Evolutionary conservation across 2,888 invertebrate species (phyloP).

Genomic region (Microctonus hyperodae): DNA sequence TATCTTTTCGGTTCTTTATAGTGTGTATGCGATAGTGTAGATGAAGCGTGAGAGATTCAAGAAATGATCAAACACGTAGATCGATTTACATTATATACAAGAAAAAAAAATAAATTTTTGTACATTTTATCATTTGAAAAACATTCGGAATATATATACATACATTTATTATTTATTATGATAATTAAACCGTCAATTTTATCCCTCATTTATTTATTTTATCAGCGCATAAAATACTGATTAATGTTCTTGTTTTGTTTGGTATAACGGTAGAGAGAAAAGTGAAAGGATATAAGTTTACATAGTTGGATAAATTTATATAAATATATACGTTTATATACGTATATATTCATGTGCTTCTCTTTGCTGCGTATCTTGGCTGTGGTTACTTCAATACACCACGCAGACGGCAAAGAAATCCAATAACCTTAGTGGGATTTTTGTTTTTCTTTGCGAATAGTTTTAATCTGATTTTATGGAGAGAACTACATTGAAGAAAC

Average conservation of each 20-base stretch:
- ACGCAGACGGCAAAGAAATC: slow-evolving; percentile 16
- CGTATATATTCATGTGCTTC: slow-evolving; percentile 13
- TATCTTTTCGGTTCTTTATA: not conserved
- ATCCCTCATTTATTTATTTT: slow-evolving; percentile 45
- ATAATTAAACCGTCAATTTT: slow-evolving; percentile 47
- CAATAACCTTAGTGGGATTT: slow-evolving; percentile 29
- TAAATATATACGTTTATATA: not conserved
- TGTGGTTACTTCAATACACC: not conserved
- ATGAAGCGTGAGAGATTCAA: slow-evolving; percentile 12
- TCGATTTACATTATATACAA: slow-evolving; percentile 7
- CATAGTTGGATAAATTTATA: slow-evolving; percentile 23
- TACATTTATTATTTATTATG: slow-evolving; percentile 35
- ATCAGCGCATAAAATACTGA: slow-evolving; percentile 50
- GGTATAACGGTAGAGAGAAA: not conserved
- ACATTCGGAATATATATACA: slow-evolving; percentile 27
- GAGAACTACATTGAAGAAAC: slow-evolving; percentile 6
- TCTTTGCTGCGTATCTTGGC: slow-evolving; percentile 9
- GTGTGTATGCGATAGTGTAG: not conserved
- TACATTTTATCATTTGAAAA: not conserved
- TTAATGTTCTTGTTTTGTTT: slow-evolving; percentile 48
- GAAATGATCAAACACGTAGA: slow-evolving; percentile 16
- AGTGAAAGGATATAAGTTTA: slow-evolving; percentile 18
- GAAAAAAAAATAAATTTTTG: not conserved
- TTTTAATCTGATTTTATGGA: slow-evolving; percentile 31
- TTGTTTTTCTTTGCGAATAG: slow-evolving; percentile 29